Evolutionary conservation across 2,797 vertebrate genomes (phyloP).

Genomic region (Craterocephalus amniculus): DNA sequence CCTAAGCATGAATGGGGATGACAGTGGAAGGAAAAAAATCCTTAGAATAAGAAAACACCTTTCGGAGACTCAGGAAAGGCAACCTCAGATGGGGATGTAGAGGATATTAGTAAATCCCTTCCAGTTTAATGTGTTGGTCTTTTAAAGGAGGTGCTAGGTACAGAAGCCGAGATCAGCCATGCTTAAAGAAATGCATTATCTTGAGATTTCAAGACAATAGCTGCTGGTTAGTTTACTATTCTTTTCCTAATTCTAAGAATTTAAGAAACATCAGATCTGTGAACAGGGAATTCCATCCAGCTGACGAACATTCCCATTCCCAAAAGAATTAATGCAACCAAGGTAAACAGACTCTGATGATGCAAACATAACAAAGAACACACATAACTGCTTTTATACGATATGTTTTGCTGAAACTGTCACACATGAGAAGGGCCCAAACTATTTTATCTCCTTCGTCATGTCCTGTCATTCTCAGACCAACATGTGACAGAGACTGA

Average conservation of each 20-base stretch:
- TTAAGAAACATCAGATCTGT: background rate
- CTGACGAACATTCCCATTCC: background rate
- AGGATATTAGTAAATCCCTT: too few relatives aligned
- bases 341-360: background rate
- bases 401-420: background rate
- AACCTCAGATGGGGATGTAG: too few relatives aligned
- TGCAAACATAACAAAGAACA: background rate
- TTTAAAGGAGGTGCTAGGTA: too few relatives aligned
- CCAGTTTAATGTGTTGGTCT: too few relatives aligned
- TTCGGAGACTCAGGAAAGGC: too few relatives aligned
- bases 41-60: too few relatives aligned
- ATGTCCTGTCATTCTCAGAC: slow-evolving; percentile 7
- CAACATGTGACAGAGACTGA: slow-evolving; percentile 35
- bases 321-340: background rate
- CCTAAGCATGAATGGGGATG: too few relatives aligned
- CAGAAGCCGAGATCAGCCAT: too few relatives aligned
- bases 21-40: too few relatives aligned
- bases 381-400: background rate
- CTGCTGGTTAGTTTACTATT: background rate
- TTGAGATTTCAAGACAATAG: too few relatives aligned
- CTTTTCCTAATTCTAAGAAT: background rate
- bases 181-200: too few relatives aligned
- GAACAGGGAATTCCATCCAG: background rate
- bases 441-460: background rate
- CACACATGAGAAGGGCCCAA: background rate